Evolutionary conservation across 1,140 invertebrate species (phyloP).

Genomic region (Agrypnia vestita): DNA sequence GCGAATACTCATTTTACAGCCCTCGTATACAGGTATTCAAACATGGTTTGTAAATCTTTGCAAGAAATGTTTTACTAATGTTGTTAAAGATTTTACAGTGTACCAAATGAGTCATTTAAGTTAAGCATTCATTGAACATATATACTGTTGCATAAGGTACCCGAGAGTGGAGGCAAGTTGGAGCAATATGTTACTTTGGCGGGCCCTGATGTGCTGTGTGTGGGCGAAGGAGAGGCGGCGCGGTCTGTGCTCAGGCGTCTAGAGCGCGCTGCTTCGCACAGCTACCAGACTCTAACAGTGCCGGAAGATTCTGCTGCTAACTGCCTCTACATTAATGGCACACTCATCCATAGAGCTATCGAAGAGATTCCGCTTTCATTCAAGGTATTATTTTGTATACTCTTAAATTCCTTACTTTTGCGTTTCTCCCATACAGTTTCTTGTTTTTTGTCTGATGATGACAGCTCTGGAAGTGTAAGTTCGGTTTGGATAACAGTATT

Average conservation of each 20-base stretch:
- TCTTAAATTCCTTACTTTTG: no score
- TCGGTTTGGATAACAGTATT: no score
- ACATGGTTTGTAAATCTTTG: no score
- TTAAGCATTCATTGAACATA: no score
- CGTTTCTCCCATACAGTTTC: no score
- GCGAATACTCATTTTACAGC: no score
- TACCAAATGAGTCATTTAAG: no score
- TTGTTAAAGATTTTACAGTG: no score
- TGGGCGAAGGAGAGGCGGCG: slow-evolving; percentile 84
- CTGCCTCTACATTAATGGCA: slow-evolving; percentile 92
- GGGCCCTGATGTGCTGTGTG: slow-evolving; percentile 90
- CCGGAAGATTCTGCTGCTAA: slow-evolving; percentile 91
- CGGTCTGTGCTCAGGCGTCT: slow-evolving; percentile 93
- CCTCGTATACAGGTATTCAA: no score
- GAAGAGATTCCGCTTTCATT: slow-evolving; percentile 89
- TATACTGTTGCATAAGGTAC: slow-evolving; percentile 73
- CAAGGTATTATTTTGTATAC: slow-evolving; percentile 71
- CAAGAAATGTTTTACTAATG: no score
- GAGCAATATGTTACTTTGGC: slow-evolving; percentile 91
- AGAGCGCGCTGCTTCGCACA: slow-evolving; percentile 90
- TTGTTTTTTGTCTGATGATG: no score
- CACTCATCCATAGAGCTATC: slow-evolving; percentile 87
- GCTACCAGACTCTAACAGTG: slow-evolving; percentile 91
- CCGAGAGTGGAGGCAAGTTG: slow-evolving; percentile 74
- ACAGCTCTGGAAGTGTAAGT: no score